Base-by-base conservation (phyloP, 2,888 invertebrate genomes). In the Lottia gigantea region DNA sequence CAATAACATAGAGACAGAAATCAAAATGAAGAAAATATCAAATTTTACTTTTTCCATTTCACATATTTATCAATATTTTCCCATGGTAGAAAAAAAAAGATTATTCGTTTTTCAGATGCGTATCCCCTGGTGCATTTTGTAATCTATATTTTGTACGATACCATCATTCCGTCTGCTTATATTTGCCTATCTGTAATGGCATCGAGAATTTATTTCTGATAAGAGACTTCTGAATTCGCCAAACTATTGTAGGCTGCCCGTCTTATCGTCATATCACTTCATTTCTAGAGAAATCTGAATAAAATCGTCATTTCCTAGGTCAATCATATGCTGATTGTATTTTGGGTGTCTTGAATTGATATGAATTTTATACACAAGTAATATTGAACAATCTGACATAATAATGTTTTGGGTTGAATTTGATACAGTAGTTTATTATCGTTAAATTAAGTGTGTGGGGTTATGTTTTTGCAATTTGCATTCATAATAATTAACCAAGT, bases 11-110 rank as follows among this genome's bases (percentile, higher is more conserved):
- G 40, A 40, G 40, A 40, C 19, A 55, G 23, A 55, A 55, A 55
- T 55, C 55, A 55, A 55, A 55, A 23, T 55, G 55, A 23, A 55
- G 40, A 55, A 55, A 55, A 55, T 55, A 55, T 55, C 55, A 55
- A 55, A 55, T 55, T 55, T 55, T 23, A 23, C 8, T 40, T 55
- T 55, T 55, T 55, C 55, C 23, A 23, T 55, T 55, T 55, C 55
- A 55, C 55, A 55, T 55, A 55, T 23, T 55, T 55, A 55, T 55
- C 55, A 55, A 55, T 55, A 55, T 55, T 55, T 55, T 55, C 55
- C 55, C 55, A 55, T 55, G 55, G 55, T 23, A 55, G 55, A 23
- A 55, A 55, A 40, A n/a, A 40, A 55, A 55, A 55, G 55, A 55
- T 55, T 55, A 55, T 55, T 55, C 55, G 23, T 55, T 55, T 55